Percentiles rank a stretch among this genome's conserved stretches.
phyloP scores from a whole-genome alignment of 2,113 vertebrate genomes.

The Sorex fumeus region DNA sequence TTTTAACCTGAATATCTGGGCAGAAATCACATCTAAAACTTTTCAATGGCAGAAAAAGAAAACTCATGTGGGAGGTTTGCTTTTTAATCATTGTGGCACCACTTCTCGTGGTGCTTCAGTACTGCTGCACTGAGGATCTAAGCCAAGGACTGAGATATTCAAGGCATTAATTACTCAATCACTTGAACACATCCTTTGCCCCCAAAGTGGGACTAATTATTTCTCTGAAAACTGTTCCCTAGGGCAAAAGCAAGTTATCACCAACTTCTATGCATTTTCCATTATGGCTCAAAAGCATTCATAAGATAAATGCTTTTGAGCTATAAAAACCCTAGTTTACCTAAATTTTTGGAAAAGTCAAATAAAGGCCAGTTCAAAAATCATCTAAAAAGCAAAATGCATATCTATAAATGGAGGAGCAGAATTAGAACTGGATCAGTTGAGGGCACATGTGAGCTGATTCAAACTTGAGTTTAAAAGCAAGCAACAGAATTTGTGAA shows the following conservation, averaged over 20 bases:
- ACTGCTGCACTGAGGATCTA: no score
- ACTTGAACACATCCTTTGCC: no score
- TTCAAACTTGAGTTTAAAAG: constrained; percentile 37
- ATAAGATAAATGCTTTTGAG: not conserved
- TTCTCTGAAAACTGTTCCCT: constrained; percentile 46
- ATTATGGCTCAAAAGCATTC: not conserved
- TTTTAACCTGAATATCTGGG: constrained; percentile 60
- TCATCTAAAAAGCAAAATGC: constrained; percentile 7
- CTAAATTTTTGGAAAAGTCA: constrained; percentile 31
- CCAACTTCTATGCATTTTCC: not conserved
- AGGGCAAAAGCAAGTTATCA: not conserved
- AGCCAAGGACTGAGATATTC: no score
- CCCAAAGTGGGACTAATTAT: not conserved
- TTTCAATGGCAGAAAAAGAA: not conserved
- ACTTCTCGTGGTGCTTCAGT: no score
- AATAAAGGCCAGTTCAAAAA: constrained; percentile 24
- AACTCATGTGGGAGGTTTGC: not conserved
- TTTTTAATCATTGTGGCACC: no score
- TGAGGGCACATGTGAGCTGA: constrained; percentile 25
- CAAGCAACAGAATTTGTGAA: not conserved
- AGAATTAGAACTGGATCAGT: not conserved
- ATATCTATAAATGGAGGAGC: not conserved
- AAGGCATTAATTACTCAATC: no score
- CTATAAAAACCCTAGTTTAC: not conserved
- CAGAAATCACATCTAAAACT: constrained; percentile 40